A percentile compares a stretch with the other conserved stretches of the same genome.
Conservation (phyloP, 1,140 invertebrate genomes). For the Aphis gossypii region DNA sequence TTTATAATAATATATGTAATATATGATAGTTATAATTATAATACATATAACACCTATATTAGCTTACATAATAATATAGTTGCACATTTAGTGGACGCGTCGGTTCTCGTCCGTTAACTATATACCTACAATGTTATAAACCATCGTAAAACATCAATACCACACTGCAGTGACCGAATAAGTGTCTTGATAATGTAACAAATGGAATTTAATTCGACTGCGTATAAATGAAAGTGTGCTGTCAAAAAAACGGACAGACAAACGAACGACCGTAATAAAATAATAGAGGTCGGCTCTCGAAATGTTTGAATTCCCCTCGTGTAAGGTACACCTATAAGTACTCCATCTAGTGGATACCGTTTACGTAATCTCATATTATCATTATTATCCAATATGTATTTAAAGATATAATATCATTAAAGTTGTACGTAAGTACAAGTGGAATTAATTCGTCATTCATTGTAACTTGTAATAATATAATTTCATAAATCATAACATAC, state of each 20-base stretch:
- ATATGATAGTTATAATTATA: neutral
- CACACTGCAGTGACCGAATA: neutral
- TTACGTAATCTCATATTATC: neutral
- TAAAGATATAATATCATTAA: neutral
- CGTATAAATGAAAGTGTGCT: neutral
- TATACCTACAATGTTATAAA: neutral
- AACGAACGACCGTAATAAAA: neutral
- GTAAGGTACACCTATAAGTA: neutral
- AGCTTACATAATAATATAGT: neutral
- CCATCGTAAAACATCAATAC: neutral
- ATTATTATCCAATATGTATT: neutral
- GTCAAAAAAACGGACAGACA: neutral
- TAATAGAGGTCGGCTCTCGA: neutral
- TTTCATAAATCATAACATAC: neutral
- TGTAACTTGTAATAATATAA: neutral
- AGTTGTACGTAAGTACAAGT: neutral
- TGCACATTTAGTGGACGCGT: neutral
- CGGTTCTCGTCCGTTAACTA: neutral
- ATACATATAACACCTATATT: neutral
- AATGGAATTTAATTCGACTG: neutral
- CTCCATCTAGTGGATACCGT: constrained; percentile 17
- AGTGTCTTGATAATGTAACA: neutral
- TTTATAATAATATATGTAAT: neutral
- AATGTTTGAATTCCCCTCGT: neutral
- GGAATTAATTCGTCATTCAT: neutral